Percentiles rank a stretch among this genome's conserved stretches.
Conservation (phyloP, 2,797 vertebrate genomes). For the Cheirogaleus major region DNA sequence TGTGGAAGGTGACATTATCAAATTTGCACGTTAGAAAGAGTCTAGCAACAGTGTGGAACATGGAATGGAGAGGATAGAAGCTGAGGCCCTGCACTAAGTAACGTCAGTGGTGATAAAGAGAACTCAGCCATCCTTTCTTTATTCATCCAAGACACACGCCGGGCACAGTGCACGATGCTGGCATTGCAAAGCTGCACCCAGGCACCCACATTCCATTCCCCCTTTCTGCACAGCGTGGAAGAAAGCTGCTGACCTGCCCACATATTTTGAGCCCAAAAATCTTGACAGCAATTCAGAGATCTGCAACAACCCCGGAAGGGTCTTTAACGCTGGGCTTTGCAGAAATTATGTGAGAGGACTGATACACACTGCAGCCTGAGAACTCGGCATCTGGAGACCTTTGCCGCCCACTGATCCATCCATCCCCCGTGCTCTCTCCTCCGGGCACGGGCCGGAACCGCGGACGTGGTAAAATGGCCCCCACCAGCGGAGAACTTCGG, state of each 20-base stretch:
- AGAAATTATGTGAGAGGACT: neutral
- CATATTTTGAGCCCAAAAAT: neutral
- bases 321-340: neutral
- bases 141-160: neutral
- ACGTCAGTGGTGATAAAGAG: too few species aligned
- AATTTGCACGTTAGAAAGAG: neutral
- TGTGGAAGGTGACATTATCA: neutral
- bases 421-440: neutral
- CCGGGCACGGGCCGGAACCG: neutral
- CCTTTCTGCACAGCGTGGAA: neutral
- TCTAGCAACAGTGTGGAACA: neutral
- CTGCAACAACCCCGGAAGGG: too few species aligned
- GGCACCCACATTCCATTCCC: fast-evolving
- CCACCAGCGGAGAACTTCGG: fast-evolving
- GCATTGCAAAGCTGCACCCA: too few species aligned
- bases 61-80: neutral
- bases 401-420: too few species aligned
- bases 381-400: neutral
- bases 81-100: neutral
- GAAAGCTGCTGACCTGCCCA: neutral
- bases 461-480: too few species aligned
- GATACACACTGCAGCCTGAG: fast-evolving
- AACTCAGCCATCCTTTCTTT: neutral
- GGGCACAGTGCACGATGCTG: too few species aligned
- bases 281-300: neutral